Conservation (phyloP, 1,140 invertebrate species). For the Pseudomyrmex cubaensis region DNA sequence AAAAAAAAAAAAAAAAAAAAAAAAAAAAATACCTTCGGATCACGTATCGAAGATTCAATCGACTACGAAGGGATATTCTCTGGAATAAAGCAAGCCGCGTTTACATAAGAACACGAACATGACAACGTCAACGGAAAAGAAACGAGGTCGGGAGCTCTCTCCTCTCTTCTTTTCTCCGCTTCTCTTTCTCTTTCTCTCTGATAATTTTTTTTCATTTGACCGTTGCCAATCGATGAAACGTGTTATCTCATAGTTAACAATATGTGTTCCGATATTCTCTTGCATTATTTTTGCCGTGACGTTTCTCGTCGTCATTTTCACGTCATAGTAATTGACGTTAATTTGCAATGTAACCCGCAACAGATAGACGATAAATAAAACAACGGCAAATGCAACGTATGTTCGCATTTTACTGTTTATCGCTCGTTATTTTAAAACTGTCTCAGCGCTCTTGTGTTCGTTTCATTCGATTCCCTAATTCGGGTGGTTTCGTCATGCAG, state of each 20-base stretch:
- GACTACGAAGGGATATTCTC: conserved; percentile 28
- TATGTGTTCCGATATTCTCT: not conserved
- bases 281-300: conserved; percentile 19
- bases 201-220: conserved; percentile 36
- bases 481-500: no score
- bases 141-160: conserved; percentile 35
- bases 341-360: not conserved
- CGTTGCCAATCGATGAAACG: conserved; percentile 8
- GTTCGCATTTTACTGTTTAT: conserved; percentile 17
- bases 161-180: no score
- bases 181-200: not conserved
- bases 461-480: conserved; percentile 38
- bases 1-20: no score
- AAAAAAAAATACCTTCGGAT: not conserved
- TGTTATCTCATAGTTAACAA: conserved; percentile 27
- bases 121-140: conserved; percentile 45
- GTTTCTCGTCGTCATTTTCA: conserved; percentile 20
- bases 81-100: conserved; percentile 45
- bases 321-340: conserved; percentile 30
- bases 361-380: conserved; percentile 14
- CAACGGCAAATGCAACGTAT: not conserved
- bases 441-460: not conserved
- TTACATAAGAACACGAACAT: conserved; percentile 51
- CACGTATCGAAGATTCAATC: conserved; percentile 54
- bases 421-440: not conserved